A percentile compares a stretch with the other conserved stretches of the same genome.
phyloP scores from a whole-genome alignment of 2,113 vertebrate species.

The Oplegnathus fasciatus region DNA sequence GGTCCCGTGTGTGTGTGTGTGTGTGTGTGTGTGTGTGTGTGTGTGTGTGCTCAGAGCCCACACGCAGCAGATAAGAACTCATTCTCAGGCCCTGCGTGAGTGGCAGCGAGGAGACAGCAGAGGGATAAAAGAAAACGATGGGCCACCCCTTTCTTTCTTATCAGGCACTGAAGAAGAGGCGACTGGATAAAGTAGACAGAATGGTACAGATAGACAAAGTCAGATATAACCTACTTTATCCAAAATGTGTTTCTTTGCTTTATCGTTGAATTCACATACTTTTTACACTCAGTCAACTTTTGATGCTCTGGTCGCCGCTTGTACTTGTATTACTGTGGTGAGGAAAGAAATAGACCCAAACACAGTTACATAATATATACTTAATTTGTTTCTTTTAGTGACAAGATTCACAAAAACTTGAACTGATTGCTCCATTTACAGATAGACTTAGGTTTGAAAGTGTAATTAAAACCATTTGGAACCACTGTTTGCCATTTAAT shows the following conservation, averaged over 20 bases:
- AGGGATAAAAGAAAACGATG: constrained; percentile 47
- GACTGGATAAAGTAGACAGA: constrained; percentile 14
- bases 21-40: constrained; percentile 23
- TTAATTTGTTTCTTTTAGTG: not conserved
- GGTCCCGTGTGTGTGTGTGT: constrained; percentile 47
- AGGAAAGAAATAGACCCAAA: not conserved
- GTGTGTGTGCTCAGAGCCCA: constrained; percentile 24
- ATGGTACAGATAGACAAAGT: constrained; percentile 1
- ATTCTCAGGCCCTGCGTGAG: constrained; percentile 60
- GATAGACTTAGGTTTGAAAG: not conserved
- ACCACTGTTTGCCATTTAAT: not conserved
- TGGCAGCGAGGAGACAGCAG: constrained; percentile 63
- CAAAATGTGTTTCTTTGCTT: constrained; percentile 7
- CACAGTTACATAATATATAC: not conserved
- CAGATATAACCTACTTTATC: constrained; percentile 14
- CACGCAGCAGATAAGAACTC: constrained; percentile 56
- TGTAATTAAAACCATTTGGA: not conserved
- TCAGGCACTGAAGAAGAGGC: constrained; percentile 42
- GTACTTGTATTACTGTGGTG: not conserved
- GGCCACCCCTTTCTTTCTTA: constrained; percentile 48
- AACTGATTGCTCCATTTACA: not conserved
- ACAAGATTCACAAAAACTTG: not conserved
- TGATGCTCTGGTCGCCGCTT: not conserved
- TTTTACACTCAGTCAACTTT: not conserved
- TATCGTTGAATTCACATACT: not conserved